Evolutionary conservation across 2,888 invertebrate species (phyloP), one percentile per base, ranked within the genome.

Genomic region (Calephelis perditalis): DNA sequence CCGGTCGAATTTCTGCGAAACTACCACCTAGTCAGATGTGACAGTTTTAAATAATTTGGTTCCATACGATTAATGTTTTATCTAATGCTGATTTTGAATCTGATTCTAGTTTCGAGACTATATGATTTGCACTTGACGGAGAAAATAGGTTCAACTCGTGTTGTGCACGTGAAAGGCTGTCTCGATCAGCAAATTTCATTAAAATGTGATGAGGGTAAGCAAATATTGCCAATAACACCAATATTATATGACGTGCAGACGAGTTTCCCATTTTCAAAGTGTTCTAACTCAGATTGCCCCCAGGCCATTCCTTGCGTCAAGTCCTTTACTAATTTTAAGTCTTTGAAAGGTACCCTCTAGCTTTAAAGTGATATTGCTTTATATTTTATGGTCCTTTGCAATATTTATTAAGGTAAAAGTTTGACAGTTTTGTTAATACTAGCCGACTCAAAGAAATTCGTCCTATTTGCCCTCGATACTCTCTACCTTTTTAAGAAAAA

Each of bases 291-390:
- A 72, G 81, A 83, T 76, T 67, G 81, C 26, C 85, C 84, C 69
- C 72, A 70, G 83, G 87, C 84, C 81, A 84, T 84, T 81, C 80
- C 82, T 82, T 79, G 84, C 83, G 81, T 83, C 84, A 84, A 79
- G 80, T 77, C 77, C 77, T 80, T 86, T 87, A 82, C 85, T 79
- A 86, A 88, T 88, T 87, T 87, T 79, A 87, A 86, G 8, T 40
- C 40, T 87, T 76, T 71, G 73, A 76, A 77, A 77, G 77, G 76
- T 76, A 76, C 73, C 74, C 75, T 76, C 59, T 46, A 56, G 52
- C 52, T 47, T 15, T 43, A 15, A 56, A 56, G 6, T 12, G 37
- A 37, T 56, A 56, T 15, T 36, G n/a, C 37, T 56, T 11, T 56
- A 12, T 15, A 56, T 37, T 40, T 36, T 37, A 36, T 49, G 26